Evolutionary conservation across 2,113 vertebrate genomes (phyloP).

Genomic region (Amphilophus citrinellus): DNA sequence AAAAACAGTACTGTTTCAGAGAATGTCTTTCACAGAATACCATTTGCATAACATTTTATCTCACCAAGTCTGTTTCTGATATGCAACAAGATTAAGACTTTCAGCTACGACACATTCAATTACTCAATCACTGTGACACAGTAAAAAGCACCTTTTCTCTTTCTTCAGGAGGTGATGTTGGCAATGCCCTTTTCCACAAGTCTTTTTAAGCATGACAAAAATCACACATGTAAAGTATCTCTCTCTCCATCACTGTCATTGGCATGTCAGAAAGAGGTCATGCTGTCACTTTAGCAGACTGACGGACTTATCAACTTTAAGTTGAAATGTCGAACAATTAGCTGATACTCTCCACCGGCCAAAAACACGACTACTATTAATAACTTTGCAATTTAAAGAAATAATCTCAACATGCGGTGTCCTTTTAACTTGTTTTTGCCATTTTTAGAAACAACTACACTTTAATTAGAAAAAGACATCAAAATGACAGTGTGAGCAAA

Average conservation of each 20-base stretch:
- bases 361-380: neutral
- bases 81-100: neutral
- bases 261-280: neutral
- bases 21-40: too few relatives aligned
- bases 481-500: neutral
- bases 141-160: neutral
- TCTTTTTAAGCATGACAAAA: constrained; percentile 1
- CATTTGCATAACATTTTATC: too few relatives aligned
- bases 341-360: too few relatives aligned
- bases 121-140: neutral
- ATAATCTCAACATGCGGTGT: neutral
- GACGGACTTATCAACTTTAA: too few relatives aligned
- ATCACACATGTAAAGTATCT: fast-evolving
- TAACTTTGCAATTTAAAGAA: neutral
- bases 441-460: too few relatives aligned
- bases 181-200: neutral
- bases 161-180: neutral
- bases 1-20: too few relatives aligned
- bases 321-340: too few relatives aligned
- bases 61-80: neutral
- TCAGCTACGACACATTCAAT: neutral
- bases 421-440: too few relatives aligned
- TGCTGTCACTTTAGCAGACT: too few relatives aligned
- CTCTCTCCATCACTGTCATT: neutral
- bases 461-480: neutral